A percentile compares a stretch with the other conserved stretches of the same genome.
phyloP scores from a whole-genome alignment of 1,140 invertebrate genomes.

The Dryas iulia region DNA sequence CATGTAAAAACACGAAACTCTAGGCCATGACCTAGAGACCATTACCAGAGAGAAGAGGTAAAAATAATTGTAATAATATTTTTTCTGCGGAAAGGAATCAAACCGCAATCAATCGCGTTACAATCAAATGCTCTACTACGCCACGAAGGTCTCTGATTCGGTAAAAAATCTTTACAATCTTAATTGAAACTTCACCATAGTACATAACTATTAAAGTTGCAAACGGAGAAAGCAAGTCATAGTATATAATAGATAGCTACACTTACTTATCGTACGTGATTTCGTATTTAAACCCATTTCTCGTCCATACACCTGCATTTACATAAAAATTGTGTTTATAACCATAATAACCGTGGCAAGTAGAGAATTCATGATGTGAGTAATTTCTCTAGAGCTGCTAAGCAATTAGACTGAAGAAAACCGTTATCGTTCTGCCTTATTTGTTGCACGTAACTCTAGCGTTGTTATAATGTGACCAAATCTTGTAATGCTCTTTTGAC shows the following conservation, averaged over 20 bases:
- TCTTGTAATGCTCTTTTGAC: not conserved
- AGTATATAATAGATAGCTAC: not conserved
- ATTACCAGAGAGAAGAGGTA: no score
- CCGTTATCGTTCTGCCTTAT: constrained; percentile 56
- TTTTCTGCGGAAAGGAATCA: no score
- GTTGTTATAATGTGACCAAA: not conserved
- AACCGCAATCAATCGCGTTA: no score
- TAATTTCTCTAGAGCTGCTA: constrained; percentile 45
- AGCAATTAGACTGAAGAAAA: constrained; percentile 60
- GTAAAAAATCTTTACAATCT: no score
- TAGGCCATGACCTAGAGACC: no score
- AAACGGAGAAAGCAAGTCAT: not conserved
- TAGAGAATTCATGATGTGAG: constrained; percentile 20
- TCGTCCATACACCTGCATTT: constrained; percentile 1
- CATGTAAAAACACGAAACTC: no score
- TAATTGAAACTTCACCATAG: not conserved
- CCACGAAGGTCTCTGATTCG: no score
- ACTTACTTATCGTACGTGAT: not conserved
- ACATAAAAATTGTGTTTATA: constrained; percentile 22
- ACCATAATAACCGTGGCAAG: constrained; percentile 9
- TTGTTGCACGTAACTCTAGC: constrained; percentile 41
- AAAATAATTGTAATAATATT: no score
- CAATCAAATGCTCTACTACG: no score
- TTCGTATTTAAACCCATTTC: constrained; percentile 3
- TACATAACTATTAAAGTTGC: not conserved